Percentiles rank a stretch among this genome's conserved stretches.
These are phyloP conservation scores for Ciconia stormi DNA, from an alignment of 2,113 vertebrate species.

Conservation along the genomic window DNA sequence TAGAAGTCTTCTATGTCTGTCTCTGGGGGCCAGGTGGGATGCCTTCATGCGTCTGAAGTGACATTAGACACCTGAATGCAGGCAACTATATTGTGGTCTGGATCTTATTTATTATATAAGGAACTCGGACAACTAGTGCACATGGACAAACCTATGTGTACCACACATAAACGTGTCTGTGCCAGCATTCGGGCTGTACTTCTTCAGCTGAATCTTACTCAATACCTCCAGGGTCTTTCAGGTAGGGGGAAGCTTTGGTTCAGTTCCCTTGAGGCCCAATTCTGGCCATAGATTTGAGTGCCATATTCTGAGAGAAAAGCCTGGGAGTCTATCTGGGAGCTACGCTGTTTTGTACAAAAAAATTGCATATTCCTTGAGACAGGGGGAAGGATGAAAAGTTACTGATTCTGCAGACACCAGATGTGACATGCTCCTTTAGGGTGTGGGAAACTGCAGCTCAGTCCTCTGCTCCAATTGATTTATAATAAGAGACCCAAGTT, in stretches of 20 bases:
- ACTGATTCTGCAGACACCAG: neutral
- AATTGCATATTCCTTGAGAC: neutral
- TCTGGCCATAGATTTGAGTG: neutral
- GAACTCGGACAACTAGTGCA: neutral
- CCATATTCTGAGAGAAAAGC: neutral
- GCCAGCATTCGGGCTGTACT: neutral
- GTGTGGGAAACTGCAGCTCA: neutral
- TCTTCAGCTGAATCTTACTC: neutral
- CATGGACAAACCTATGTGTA: accelerated
- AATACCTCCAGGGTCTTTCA: neutral
- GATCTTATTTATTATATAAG: neutral
- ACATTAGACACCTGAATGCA: neutral
- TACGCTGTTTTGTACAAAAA: neutral
- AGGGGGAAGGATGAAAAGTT: neutral
- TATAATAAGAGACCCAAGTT: neutral
- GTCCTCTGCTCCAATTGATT: neutral
- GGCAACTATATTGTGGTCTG: neutral
- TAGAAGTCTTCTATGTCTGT: neutral
- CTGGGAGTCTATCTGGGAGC: neutral
- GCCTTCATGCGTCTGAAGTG: neutral
- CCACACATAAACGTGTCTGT: accelerated
- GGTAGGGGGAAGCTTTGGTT: neutral
- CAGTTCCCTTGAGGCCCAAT: neutral
- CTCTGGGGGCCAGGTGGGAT: neutral
- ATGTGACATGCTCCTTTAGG: neutral